These are phyloP conservation scores for Regulus satrapa DNA, from an alignment of 2,113 vertebrate genomes.

Conservation along the genomic window DNA sequence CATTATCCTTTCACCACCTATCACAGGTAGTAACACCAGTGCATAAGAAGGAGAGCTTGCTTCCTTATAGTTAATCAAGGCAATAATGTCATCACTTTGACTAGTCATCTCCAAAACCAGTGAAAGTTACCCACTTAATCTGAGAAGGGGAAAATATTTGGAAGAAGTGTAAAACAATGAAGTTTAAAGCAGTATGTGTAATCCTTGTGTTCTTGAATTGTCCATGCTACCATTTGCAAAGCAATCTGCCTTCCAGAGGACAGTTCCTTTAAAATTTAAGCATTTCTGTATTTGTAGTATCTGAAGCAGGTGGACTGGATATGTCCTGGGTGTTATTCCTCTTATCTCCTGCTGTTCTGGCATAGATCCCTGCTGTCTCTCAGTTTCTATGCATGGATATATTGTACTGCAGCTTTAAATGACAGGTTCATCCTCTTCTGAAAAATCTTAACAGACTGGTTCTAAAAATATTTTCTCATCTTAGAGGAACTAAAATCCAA, in stretches of 20 bases:
- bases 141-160: neutral
- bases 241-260: neutral
- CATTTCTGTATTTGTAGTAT: neutral
- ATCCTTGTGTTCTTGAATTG: neutral
- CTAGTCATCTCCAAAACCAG: neutral
- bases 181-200: neutral
- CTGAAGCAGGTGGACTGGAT: accelerated
- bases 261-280: neutral
- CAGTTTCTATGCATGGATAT: neutral
- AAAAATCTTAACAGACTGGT: neutral
- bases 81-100: neutral
- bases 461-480: slow-evolving; percentile 18
- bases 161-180: neutral
- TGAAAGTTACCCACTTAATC: neutral
- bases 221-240: neutral
- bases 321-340: neutral
- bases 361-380: neutral
- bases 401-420: neutral
- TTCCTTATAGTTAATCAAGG: neutral
- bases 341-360: neutral
- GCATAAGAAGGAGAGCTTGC: neutral
- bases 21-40: neutral
- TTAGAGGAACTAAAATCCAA: neutral
- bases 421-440: neutral
- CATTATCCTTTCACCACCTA: neutral